Evolutionary conservation across 2,113 vertebrate species (phyloP).

Genomic region (Periophthalmodon schlosseri): DNA sequence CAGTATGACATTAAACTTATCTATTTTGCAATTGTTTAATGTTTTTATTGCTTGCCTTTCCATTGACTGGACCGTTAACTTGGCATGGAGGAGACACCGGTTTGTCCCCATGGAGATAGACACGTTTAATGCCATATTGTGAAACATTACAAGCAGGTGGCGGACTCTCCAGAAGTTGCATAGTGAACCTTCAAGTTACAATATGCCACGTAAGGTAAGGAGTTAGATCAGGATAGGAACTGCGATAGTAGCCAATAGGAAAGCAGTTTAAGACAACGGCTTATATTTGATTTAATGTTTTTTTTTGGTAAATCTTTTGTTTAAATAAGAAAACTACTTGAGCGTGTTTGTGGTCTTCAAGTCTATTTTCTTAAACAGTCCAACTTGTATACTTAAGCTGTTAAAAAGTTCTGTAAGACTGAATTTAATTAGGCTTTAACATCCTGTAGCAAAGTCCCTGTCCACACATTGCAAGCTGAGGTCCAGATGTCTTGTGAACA

Average conservation of each 20-base stretch:
- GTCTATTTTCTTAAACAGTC: neutral
- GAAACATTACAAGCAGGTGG: neutral
- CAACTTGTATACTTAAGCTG: neutral
- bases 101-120: neutral
- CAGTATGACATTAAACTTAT: neutral
- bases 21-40: no score
- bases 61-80: neutral
- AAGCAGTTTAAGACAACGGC: neutral
- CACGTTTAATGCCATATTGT: neutral
- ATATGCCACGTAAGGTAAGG: neutral
- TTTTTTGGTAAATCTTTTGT: no score
- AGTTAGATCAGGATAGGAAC: no score
- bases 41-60: no score
- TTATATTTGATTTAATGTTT: no score
- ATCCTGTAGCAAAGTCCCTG: neutral
- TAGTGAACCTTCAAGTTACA: neutral
- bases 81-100: neutral
- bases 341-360: neutral
- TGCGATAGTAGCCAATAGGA: neutral
- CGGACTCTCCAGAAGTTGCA: neutral
- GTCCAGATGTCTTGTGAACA: conserved; percentile 11
- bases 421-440: neutral
- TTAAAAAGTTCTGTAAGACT: neutral
- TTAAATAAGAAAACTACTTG: no score
- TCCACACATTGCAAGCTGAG: neutral